Evolutionary conservation across 1,140 invertebrate species (phyloP), one percentile per base, ranked within the genome.

Genomic region (Limonius californicus): DNA sequence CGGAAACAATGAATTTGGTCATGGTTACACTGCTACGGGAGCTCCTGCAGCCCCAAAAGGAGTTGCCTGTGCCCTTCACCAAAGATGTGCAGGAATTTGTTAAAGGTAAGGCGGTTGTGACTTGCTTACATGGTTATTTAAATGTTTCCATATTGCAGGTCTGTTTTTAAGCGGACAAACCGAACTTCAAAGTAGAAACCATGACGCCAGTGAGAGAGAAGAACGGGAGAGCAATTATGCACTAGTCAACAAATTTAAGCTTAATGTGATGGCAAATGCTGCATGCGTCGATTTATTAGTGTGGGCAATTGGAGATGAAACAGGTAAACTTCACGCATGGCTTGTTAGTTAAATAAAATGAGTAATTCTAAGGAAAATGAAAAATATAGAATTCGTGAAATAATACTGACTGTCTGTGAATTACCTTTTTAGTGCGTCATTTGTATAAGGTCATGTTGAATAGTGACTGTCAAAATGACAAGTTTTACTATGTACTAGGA

Each of bases 281-380:
- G 94, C 95, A 12, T 99, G 96, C 77, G 92, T 99, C 1, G 95
- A 99, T 77, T 83, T 99, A 0, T 82, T 99, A 1, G 95, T 99
- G 21, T 99, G 97, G 97, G 94, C 95, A 9, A 95, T 97, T 68
- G 87, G 89, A 1, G 95, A 98, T 79, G 96, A 98, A 82, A 92
- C 92, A 70, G 95, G 95, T 97, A 79, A 79, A n/a, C n/a, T n/a
- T n/a, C n/a, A n/a, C n/a, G n/a, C n/a, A n/a, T n/a, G n/a, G n/a
- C n/a, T n/a, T n/a, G n/a, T n/a, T n/a, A n/a, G n/a, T n/a, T n/a
- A n/a, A n/a, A n/a, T n/a, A n/a, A n/a, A n/a, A n/a, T n/a, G n/a
- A n/a, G n/a, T n/a, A n/a, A n/a, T n/a, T n/a, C n/a, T n/a, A n/a
- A n/a, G n/a, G n/a, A n/a, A n/a, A n/a, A n/a, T n/a, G n/a, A n/a